Evolutionary conservation across 2,888 invertebrate species (phyloP).

Genomic region (Tipula unca): DNA sequence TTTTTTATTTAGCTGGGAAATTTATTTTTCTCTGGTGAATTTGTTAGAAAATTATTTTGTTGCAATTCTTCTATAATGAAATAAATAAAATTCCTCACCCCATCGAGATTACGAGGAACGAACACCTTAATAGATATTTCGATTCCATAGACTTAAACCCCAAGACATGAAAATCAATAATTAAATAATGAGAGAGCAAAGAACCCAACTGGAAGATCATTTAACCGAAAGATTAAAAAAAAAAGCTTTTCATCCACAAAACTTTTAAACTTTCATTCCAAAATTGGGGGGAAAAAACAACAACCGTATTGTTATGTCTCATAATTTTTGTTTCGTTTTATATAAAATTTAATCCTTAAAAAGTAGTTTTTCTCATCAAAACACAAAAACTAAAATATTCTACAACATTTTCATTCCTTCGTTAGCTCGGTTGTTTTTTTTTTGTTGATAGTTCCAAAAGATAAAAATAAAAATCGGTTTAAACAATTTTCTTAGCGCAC

Average conservation of each 20-base stretch:
- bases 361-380: constrained; percentile 8
- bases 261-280: neutral
- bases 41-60: neutral
- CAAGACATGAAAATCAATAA: neutral
- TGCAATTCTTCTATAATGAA: neutral
- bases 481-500: neutral
- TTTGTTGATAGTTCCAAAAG: neutral
- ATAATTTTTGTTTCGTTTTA: neutral
- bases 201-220: neutral
- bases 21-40: neutral
- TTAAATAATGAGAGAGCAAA: neutral
- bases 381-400: neutral
- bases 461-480: neutral
- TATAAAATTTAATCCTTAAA: constrained; percentile 1
- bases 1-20: neutral
- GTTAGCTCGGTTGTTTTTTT: neutral
- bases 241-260: neutral
- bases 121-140: neutral
- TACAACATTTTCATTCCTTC: neutral
- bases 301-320: neutral
- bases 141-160: neutral
- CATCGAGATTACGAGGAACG: neutral
- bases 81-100: neutral
- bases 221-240: neutral
- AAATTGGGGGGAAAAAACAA: neutral